Conservation (phyloP, 1,140 invertebrate genomes). For the Glossosoma conforme region DNA sequence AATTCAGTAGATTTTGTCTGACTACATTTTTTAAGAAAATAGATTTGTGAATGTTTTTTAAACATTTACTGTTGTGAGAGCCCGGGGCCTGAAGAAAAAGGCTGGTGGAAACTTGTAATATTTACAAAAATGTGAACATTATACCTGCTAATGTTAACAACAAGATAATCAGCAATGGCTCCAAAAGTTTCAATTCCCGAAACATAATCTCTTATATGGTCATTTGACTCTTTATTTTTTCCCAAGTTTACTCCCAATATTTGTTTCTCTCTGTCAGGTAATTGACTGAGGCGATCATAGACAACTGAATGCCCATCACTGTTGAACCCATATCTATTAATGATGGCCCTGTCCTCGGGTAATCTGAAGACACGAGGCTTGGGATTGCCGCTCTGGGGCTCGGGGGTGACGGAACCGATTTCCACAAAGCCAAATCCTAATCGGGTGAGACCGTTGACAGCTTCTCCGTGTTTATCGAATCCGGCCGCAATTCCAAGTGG, state of each 20-base stretch:
- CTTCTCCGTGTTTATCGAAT: conserved; percentile 96
- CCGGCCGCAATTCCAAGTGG: conserved; percentile 96
- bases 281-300: conserved; percentile 54
- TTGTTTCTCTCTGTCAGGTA: conserved; percentile 49
- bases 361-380: conserved; percentile 91
- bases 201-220: conserved; percentile 78
- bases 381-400: conserved; percentile 86
- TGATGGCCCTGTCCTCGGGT: conserved; percentile 78
- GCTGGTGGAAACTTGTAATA: no score
- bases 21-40: no score
- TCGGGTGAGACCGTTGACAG: conserved; percentile 72
- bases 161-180: conserved; percentile 78
- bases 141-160: conserved; percentile 82
- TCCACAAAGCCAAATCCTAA: conserved; percentile 95
- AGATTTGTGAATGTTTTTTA: no score
- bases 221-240: conserved; percentile 82
- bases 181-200: conserved; percentile 72
- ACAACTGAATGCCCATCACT: conserved; percentile 84
- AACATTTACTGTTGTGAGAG: no score
- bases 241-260: conserved; percentile 89
- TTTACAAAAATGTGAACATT: conserved; percentile 12
- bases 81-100: no score
- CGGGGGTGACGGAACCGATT: conserved; percentile 92
- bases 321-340: conserved; percentile 94
- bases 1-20: no score